These are phyloP conservation scores for Arenaria interpres DNA, from an alignment of 2,113 vertebrate species.

Conservation along the genomic window DNA sequence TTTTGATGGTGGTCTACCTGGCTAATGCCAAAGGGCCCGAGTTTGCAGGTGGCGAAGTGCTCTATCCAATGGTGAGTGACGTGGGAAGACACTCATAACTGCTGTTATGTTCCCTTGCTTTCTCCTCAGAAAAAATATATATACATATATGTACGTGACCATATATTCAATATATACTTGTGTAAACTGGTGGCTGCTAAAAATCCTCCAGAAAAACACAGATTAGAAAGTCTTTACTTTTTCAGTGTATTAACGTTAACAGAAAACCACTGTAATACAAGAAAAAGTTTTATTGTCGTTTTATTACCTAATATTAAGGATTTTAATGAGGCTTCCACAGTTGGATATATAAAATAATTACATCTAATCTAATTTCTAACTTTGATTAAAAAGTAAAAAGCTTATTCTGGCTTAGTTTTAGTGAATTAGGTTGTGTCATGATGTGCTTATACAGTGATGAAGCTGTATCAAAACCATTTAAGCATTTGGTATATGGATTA, in stretches of 20 bases:
- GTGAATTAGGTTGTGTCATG: background rate
- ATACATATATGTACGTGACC: accelerated
- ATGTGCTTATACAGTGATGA: background rate
- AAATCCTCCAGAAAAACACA: background rate
- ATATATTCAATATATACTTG: background rate
- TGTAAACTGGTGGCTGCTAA: background rate
- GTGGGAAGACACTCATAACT: background rate
- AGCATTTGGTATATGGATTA: background rate
- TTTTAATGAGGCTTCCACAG: constrained; percentile 25
- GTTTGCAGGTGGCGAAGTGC: background rate
- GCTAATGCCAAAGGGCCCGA: background rate
- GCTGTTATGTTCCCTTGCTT: background rate
- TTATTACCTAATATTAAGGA: constrained; percentile 24
- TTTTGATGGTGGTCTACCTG: background rate
- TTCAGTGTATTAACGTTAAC: background rate
- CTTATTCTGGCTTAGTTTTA: background rate
- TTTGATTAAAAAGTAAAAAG: constrained; percentile 35
- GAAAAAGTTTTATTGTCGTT: background rate
- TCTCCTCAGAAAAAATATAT: background rate
- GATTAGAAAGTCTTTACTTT: background rate
- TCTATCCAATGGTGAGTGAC: accelerated
- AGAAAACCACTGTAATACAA: background rate
- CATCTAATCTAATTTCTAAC: constrained; percentile 5
- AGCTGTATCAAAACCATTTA: background rate
- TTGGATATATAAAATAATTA: constrained; percentile 43